Base-by-base conservation (phyloP, 2,888 invertebrate species). In the Eupithecia subumbrata region DNA sequence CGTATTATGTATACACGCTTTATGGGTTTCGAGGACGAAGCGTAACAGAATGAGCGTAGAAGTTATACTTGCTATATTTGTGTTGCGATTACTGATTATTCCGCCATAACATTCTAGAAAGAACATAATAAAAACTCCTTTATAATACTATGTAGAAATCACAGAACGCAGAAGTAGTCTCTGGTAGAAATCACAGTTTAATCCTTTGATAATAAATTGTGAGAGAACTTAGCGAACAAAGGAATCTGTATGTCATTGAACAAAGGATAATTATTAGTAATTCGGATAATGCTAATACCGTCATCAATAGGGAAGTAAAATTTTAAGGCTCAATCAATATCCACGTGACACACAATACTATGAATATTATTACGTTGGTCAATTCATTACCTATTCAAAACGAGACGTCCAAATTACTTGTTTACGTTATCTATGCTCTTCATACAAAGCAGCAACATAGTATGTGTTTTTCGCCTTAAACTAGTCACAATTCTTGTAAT, bases 1-100 rank as follows among this genome's bases (percentile, higher is more conserved):
- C 37, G 72, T 60, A 78, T 43, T 79, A 78, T 80, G 80, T 81
- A 80, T 82, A 81, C 52, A 82, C 79, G 81, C 82, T 85, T 84
- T 86, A 82, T 83, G 81, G 84, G 84, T 85, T 86, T 84, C 84
- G 84, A 88, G 86, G 87, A 84, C 87, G 78, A 81, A 83, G 82
- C 79, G 81, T 80, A 80, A 79, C 74, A 81, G 80, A 80, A 83
- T 79, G 80, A 79, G 43, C 22, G 66, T 25, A 11, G 40, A 37
- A 69, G 56, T 60, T 25, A 14, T 22, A 56, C 56, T 52, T 56
- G 43, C 40, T 34, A 37, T 60, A 72, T 60, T 71, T 71, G 69
- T 71, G 71, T 76, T 74, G 56, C 60, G 64, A 74, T 72, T 69
- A 68, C 34, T 68, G 71, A 76, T 76, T 73, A 76, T 70, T 73